Conservation (phyloP, 1,140 invertebrate genomes). For the Rhynchophorus ferrugineus region DNA sequence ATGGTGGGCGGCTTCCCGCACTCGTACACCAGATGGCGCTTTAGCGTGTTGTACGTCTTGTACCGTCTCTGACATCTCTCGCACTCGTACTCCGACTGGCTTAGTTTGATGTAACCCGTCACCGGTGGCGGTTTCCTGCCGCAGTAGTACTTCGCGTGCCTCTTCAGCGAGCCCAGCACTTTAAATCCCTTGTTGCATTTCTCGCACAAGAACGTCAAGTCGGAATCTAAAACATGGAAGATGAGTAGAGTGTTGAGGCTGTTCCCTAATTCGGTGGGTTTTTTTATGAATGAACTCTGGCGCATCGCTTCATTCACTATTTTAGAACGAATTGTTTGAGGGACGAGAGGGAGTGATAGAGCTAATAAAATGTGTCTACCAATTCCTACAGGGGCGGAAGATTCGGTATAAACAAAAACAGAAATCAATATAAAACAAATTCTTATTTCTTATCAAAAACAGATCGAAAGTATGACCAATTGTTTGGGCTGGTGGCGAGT, state of each 20-base stretch:
- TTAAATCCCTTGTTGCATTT: slow-evolving; percentile 48
- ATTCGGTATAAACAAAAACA: too few relatives aligned
- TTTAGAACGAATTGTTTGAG: too few relatives aligned
- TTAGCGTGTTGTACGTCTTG: slow-evolving; percentile 42
- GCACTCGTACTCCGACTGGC: slow-evolving; percentile 34
- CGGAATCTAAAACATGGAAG: slow-evolving; percentile 4
- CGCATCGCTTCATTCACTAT: too few relatives aligned
- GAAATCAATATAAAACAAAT: too few relatives aligned
- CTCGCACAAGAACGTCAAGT: slow-evolving; percentile 41
- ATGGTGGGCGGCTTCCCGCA: slow-evolving; percentile 47
- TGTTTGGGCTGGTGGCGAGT: too few relatives aligned
- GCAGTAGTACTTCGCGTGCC: slow-evolving; percentile 47
- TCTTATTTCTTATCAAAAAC: too few relatives aligned
- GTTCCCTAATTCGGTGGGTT: too few relatives aligned
- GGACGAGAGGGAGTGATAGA: too few relatives aligned
- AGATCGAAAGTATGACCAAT: too few relatives aligned
- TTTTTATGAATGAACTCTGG: too few relatives aligned
- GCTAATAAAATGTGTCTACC: too few relatives aligned
- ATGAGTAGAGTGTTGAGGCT: background rate
- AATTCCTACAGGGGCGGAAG: too few relatives aligned
- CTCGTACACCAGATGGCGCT: slow-evolving; percentile 49
- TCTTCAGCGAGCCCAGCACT: slow-evolving; percentile 43
- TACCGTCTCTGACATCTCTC: slow-evolving; percentile 45
- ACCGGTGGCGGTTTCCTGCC: slow-evolving; percentile 44
- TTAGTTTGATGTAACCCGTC: slow-evolving; percentile 26